phyloP scores from a whole-genome alignment of 2,113 vertebrate species.

The Ceyx margarethae region DNA sequence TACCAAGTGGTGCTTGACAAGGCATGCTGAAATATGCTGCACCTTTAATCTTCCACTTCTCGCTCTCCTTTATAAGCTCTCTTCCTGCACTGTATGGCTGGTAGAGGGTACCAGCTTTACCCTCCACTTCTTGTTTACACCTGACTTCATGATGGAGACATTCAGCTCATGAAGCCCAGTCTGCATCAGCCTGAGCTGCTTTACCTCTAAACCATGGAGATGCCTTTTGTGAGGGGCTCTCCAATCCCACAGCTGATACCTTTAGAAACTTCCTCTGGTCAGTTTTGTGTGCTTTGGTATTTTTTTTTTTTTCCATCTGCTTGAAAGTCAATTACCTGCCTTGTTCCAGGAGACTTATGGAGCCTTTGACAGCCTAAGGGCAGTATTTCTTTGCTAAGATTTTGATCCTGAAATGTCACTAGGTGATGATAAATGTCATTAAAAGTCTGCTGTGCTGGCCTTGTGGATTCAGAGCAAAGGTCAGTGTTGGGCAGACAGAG shows the following conservation, averaged over 20 bases:
- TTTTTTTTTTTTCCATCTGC: not conserved
- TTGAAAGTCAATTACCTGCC: not conserved
- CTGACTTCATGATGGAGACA: slow-evolving; percentile 30
- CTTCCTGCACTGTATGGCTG: not conserved
- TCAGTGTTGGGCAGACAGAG: not conserved
- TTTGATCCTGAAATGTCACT: not conserved
- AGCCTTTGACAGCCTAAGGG: not conserved
- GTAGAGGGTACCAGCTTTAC: not conserved
- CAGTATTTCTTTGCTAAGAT: not conserved
- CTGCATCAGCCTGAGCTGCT: slow-evolving; percentile 2
- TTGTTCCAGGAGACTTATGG: not conserved
- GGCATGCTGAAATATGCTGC: not conserved
- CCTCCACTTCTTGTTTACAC: not conserved
- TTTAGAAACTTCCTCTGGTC: slow-evolving; percentile 11
- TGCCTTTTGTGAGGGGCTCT: not conserved
- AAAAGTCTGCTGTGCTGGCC: not conserved
- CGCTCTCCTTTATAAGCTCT: not conserved
- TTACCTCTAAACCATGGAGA: not conserved
- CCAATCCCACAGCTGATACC: not conserved
- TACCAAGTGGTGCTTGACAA: not conserved
- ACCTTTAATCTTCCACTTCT: not conserved
- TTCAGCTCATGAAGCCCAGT: slow-evolving; percentile 14
- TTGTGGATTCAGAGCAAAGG: not conserved
- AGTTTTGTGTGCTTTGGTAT: not conserved
- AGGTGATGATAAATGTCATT: not conserved